These are phyloP conservation scores for Pantelozetes paolii DNA, from an alignment of 2,888 invertebrate species.

Conservation along the genomic window DNA sequence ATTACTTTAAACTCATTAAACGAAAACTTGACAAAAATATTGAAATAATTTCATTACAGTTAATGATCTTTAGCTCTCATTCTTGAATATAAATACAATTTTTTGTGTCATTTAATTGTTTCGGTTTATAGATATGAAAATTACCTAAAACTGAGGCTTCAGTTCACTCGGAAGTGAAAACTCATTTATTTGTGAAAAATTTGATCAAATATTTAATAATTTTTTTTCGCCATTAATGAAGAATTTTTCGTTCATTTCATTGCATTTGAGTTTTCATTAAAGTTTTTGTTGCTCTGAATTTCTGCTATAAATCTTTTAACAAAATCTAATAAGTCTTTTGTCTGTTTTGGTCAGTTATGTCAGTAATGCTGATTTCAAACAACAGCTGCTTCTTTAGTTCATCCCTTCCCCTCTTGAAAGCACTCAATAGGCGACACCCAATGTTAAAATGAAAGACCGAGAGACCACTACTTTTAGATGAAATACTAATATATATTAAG, in stretches of 20 bases:
- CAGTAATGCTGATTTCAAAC: background rate
- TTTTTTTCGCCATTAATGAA: too few species aligned
- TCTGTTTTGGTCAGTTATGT: background rate
- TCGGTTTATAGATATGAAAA: background rate
- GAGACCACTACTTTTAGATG: slow-evolving; percentile 13
- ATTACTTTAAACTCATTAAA: slow-evolving; percentile 26
- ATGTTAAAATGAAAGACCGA: slow-evolving; percentile 17
- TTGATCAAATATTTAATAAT: too few species aligned
- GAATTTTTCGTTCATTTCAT: too few species aligned
- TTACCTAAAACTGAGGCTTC: too few species aligned
- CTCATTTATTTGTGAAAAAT: too few species aligned
- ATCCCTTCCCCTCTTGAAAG: background rate
- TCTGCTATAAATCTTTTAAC: slow-evolving; percentile 17
- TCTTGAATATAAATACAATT: background rate
- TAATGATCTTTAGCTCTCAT: background rate
- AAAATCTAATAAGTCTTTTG: background rate
- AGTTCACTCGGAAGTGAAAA: too few species aligned
- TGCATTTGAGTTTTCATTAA: too few species aligned
- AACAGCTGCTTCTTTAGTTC: slow-evolving; percentile 9
- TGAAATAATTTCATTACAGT: slow-evolving; percentile 1
- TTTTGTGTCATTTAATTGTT: background rate
- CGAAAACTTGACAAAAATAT: slow-evolving; percentile 1
- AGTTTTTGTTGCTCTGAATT: slow-evolving; percentile 9
- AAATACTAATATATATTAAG: background rate
- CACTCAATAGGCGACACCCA: slow-evolving; percentile 9